Evolutionary conservation across 2,113 vertebrate species (phyloP), one percentile per base, ranked within the genome.

Genomic region (Callipepla squamata): DNA sequence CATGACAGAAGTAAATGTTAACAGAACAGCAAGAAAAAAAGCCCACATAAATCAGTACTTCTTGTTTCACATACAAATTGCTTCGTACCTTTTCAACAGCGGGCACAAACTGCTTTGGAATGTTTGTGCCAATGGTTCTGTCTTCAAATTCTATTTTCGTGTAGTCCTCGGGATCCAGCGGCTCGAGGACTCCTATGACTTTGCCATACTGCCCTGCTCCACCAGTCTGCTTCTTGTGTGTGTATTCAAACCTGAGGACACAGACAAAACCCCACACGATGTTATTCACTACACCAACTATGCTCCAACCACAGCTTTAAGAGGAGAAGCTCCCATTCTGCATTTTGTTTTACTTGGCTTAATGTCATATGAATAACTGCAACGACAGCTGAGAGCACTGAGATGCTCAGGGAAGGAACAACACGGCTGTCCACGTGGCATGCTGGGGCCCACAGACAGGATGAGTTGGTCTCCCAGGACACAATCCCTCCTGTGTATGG

Each of bases 141-240:
- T 99, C 99, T 12, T 97, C 97, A 93, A 99, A 99, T 72, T 99
- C 99, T 87, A 99, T 5, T 58, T 99, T 99, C 6, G 98, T 99
- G 97, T 95, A 98, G 83, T 97, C 76, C 50, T 99, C 98, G 0
- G 96, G 67, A 3, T 98, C 98, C 94, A 99, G 95, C 55, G 99
- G 99, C 95, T 99, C 98, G 7, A 99, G 95, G 20, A 98, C 93
- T 0, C 99, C 99, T 0, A 98, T 98, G 3, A 99, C 99, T 96
- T 99, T 99, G 42, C 99, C 99, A 4, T 97, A 99, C 95, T 99
- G 99, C 8, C 99, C 99, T 0, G 99, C 98, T 32, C 99, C 99
- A 0, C 99, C 99, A 0, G 97, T 97, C 94, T 99, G 99, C 79
- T 98, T 99, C 97, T 99, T 99, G 91, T 99, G 99, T 8, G 98